Percentiles rank a stretch among this genome's conserved stretches.
phyloP scores from a whole-genome alignment of 23 tunicate genomes.

The Oikopleura vanhoeffeni region DNA sequence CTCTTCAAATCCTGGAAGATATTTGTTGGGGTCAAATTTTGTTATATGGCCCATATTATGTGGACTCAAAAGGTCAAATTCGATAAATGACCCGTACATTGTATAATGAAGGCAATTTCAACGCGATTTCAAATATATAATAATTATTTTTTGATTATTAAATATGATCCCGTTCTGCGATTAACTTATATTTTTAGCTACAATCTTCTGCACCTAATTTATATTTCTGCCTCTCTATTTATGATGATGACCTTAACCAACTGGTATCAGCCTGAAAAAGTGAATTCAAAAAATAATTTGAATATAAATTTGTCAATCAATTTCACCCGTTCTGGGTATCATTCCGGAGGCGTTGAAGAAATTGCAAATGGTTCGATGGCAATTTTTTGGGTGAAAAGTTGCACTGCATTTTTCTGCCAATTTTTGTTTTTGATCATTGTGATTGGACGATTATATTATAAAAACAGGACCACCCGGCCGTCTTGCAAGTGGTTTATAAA shows the following conservation, averaged over 20 bases:
- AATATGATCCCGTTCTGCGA: no score
- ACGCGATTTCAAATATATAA: no score
- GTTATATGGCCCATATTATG: no score
- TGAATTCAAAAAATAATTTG: neutral
- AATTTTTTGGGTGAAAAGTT: neutral
- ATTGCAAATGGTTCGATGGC: neutral
- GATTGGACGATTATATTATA: neutral
- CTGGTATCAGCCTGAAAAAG: slow-evolving; percentile 26
- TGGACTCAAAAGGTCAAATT: no score
- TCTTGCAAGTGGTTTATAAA: neutral
- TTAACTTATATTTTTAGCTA: slow-evolving; percentile 23
- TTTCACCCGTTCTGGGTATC: neutral
- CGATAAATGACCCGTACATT: no score
- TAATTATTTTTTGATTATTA: no score
- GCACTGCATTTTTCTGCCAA: neutral
- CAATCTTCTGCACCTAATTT: slow-evolving; percentile 73
- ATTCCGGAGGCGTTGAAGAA: neutral
- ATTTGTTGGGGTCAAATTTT: no score
- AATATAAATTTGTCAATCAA: neutral
- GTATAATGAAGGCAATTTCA: no score
- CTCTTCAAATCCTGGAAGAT: no score
- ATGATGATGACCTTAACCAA: slow-evolving; percentile 98
- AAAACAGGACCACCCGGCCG: neutral
- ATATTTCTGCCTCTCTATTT: slow-evolving; percentile 57
- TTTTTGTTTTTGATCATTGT: neutral